A percentile compares a stretch with the other conserved stretches of the same genome.
These are phyloP conservation scores for Napeogenes inachia DNA, from an alignment of 2,888 invertebrate species.

Conservation along the genomic window DNA sequence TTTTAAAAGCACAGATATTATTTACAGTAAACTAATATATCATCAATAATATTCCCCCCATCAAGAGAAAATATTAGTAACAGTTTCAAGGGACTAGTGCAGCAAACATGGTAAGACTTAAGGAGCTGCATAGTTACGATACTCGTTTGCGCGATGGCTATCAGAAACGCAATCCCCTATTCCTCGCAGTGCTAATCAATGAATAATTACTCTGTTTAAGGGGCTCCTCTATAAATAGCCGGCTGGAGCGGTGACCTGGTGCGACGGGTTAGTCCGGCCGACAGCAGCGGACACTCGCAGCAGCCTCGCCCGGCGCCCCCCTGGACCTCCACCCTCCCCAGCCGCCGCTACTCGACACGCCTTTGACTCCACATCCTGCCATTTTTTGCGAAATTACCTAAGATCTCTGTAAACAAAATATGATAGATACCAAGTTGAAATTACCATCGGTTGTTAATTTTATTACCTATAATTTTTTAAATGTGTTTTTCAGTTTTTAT, in stretches of 20 bases:
- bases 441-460: conserved; percentile 2
- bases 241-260: conserved; percentile 77
- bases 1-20: not conserved
- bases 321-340: conserved; percentile 32
- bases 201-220: conserved; percentile 79
- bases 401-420: conserved; percentile 51
- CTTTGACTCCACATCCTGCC: conserved; percentile 66
- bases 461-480: conserved; percentile 1
- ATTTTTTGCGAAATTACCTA: conserved; percentile 64
- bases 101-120: conserved; percentile 34
- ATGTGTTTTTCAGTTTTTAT: too few relatives aligned
- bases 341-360: conserved; percentile 59
- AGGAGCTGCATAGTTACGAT: conserved; percentile 64
- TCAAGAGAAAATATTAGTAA: too few relatives aligned
- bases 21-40: not conserved
- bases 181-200: conserved; percentile 78
- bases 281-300: conserved; percentile 70
- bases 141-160: conserved; percentile 75
- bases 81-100: too few relatives aligned
- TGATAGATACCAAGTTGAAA: conserved; percentile 11
- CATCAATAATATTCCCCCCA: too few relatives aligned
- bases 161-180: conserved; percentile 76
- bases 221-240: conserved; percentile 77
- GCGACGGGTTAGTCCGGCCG: conserved; percentile 77
- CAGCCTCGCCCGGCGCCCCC: conserved; percentile 49